Conservation (phyloP, 2,113 vertebrate species). For the Tricholaema leucomelas region DNA sequence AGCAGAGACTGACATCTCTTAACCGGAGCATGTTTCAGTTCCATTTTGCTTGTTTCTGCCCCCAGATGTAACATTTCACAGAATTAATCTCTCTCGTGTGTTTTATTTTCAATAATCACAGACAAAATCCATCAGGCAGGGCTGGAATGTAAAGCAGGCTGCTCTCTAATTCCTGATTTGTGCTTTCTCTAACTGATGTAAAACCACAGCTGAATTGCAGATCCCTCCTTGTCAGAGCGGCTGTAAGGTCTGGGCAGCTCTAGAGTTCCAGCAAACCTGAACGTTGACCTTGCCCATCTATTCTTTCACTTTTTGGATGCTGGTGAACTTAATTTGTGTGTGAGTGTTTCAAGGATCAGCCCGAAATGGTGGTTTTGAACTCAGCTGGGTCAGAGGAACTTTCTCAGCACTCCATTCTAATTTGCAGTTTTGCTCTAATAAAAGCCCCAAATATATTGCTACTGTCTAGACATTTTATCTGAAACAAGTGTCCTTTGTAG, state of each 20-base stretch:
- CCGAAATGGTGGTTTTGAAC: constrained; percentile 75
- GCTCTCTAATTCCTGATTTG: neutral
- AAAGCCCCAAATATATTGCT: constrained; percentile 85
- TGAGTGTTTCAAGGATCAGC: constrained; percentile 67
- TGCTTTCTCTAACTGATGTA: neutral
- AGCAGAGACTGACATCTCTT: neutral
- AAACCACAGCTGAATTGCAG: constrained; percentile 26
- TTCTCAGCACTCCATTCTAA: constrained; percentile 81
- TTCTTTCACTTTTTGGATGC: constrained; percentile 48
- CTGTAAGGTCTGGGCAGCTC: constrained; percentile 25
- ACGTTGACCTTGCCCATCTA: constrained; percentile 40
- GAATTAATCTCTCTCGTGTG: neutral
- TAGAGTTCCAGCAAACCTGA: constrained; percentile 39
- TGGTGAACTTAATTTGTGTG: constrained; percentile 66
- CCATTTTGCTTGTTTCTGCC: neutral
- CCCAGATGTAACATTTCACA: neutral
- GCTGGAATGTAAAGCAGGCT: neutral
- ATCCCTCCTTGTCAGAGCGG: constrained; percentile 19
- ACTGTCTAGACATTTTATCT: constrained; percentile 88
- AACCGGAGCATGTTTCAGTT: neutral
- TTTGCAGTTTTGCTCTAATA: constrained; percentile 86
- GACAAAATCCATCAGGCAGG: neutral
- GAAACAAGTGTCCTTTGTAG: constrained; percentile 88
- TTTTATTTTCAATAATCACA: neutral
- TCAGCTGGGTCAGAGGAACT: constrained; percentile 78